Evolutionary conservation across 2,888 invertebrate genomes (phyloP), one percentile per base, ranked within the genome.

Genomic region (Leptogaster cylindrica): DNA sequence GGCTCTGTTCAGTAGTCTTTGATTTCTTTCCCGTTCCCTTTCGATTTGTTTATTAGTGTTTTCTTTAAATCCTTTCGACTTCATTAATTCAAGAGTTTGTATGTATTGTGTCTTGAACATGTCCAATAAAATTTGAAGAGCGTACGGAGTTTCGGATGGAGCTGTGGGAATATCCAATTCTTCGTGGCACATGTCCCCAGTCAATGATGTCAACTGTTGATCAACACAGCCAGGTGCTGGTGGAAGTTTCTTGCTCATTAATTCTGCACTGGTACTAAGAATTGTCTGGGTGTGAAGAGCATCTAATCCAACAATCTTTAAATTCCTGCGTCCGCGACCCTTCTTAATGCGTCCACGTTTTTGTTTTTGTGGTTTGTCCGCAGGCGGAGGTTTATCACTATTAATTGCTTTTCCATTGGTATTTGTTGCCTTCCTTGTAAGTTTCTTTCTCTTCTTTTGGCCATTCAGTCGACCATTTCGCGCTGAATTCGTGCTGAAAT

Each of bases 161-260:
- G 89, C 87, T 70, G 87, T 84, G 52, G 93, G 92, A 79, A 93
- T 92, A 74, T 91, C 90, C 73, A 94, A 82, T 82, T 94, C 94
- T 65, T 89, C 87, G 79, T 95, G 94, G 70, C 90, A 85, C 76
- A 88, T 84, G 74, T 85, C 84, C 65, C 88, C 84, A 41, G 91
- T 88, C 63, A 94, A 83, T 46, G 91, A 88, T 2, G 93, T 92
- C 68, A 95, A 82, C 73, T 94, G 93, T 78, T 95, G 94, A 80
- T 93, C 95, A 68, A 95, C 92, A 78, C 93, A 93, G 64, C 95
- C 95, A 7, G 93, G 94, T 50, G 94, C 94, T 27, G 94, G 92
- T 36, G 92, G 92, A 71, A 90, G 84, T 78, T 89, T 89, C 76
- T 89, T 89, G 6, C 89, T 87, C 74, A 84, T 83, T 51, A 86